Evolutionary conservation across 2,888 invertebrate species (phyloP).

Genomic region (Melitaea athalia): DNA sequence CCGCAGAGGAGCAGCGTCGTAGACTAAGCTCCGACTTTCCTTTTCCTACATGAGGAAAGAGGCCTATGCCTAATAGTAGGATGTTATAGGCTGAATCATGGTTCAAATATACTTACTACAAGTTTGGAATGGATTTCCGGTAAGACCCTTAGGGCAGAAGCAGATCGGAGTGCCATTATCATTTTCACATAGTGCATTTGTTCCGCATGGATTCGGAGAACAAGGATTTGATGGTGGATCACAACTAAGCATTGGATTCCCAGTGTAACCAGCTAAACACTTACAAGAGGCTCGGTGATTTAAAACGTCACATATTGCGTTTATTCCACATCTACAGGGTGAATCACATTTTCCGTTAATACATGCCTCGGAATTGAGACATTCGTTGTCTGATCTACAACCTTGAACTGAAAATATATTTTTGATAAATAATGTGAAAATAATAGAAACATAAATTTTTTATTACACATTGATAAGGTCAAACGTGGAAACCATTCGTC

Average conservation of each 20-base stretch:
- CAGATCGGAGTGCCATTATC: conserved; percentile 94
- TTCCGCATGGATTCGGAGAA: conserved; percentile 93
- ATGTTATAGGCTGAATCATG: not conserved
- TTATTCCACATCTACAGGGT: conserved; percentile 89
- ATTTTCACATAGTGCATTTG: conserved; percentile 91
- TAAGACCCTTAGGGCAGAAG: conserved; percentile 93
- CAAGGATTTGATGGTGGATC: conserved; percentile 90
- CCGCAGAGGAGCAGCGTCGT: no score
- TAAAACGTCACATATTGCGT: conserved; percentile 91
- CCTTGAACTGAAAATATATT: conserved; percentile 80
- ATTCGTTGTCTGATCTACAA: conserved; percentile 87
- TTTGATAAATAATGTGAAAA: not conserved
- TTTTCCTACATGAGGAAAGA: no score
- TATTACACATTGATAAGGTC: no score
- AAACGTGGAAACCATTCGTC: no score
- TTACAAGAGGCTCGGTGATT: conserved; percentile 91
- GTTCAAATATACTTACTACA: conserved; percentile 87
- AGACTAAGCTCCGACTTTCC: no score
- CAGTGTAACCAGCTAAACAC: conserved; percentile 90
- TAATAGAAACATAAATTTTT: no score
- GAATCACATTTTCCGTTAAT: conserved; percentile 89
- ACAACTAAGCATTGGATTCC: conserved; percentile 88
- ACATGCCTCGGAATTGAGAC: conserved; percentile 88
- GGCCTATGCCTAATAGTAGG: not conserved
- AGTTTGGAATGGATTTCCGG: conserved; percentile 94